phyloP scores from a whole-genome alignment of 2,113 vertebrate genomes.

The Callipepla squamata region DNA sequence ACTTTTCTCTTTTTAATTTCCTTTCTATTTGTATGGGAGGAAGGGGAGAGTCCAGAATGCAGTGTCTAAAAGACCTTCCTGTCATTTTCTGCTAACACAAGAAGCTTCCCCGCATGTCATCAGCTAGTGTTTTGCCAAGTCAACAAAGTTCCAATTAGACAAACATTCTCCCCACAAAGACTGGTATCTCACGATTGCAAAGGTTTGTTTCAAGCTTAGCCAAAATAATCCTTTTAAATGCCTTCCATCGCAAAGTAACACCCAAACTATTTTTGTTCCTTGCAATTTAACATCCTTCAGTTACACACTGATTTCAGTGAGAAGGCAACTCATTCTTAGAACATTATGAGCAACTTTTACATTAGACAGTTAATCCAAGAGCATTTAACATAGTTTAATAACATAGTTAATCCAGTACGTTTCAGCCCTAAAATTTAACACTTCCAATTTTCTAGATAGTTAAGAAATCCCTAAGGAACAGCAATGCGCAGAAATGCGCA shows the following conservation, averaged over 20 bases:
- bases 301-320: neutral
- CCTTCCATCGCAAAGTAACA: neutral
- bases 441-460: neutral
- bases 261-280: neutral
- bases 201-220: neutral
- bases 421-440: neutral
- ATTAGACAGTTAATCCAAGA: neutral
- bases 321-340: neutral
- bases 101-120: slow-evolving; percentile 20
- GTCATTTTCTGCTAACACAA: slow-evolving; percentile 26
- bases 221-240: slow-evolving; percentile 22
- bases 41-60: slow-evolving; percentile 18
- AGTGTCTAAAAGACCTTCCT: slow-evolving; percentile 23
- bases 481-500: neutral
- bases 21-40: slow-evolving; percentile 38
- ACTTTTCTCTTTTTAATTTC: slow-evolving; percentile 53
- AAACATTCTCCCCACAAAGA: slow-evolving; percentile 34
- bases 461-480: neutral
- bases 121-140: slow-evolving; percentile 26
- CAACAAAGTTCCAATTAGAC: slow-evolving; percentile 11
- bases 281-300: neutral
- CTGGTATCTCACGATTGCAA: neutral
- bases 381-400: too few relatives aligned
- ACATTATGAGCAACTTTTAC: neutral
- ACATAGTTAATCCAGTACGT: neutral